A percentile compares a stretch with the other conserved stretches of the same genome.
Evolutionary conservation across 2,888 invertebrate genomes (phyloP).

Genomic region (Eristalinus sepulchralis): DNA sequence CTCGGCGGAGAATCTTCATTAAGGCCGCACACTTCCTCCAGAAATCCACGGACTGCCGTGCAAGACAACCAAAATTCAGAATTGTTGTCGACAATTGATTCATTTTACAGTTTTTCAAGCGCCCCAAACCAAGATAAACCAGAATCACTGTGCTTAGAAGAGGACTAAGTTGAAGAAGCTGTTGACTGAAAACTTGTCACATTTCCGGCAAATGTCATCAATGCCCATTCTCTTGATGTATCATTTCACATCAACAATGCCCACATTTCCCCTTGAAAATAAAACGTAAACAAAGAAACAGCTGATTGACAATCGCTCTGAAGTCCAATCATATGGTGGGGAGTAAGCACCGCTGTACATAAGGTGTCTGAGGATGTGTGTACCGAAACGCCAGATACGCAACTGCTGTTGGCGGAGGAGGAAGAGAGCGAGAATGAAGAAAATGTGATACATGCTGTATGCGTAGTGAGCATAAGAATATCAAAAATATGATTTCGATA

Average conservation of each 20-base stretch:
- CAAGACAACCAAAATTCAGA: background rate
- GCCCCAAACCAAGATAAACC: background rate
- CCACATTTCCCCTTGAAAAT: conserved; percentile 58
- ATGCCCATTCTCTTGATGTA: conserved; percentile 16
- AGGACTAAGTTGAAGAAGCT: background rate
- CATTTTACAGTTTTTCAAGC: conserved; percentile 27
- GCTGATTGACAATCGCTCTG: conserved; percentile 55
- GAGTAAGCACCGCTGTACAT: conserved; percentile 20
- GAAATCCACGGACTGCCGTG: background rate
- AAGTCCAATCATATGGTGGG: conserved; percentile 56
- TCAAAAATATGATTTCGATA: background rate
- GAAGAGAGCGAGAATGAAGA: conserved; percentile 36
- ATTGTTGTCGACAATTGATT: conserved; percentile 12
- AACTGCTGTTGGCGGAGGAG: background rate
- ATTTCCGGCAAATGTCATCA: conserved; percentile 36
- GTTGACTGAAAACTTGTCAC: conserved; percentile 1
- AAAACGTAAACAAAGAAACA: conserved; percentile 70
- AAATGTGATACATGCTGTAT: conserved; percentile 38
- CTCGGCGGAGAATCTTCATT: background rate
- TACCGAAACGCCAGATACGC: conserved; percentile 2
- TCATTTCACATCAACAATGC: conserved; percentile 23
- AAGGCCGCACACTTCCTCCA: background rate
- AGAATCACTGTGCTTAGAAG: conserved; percentile 14
- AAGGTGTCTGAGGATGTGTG: background rate
- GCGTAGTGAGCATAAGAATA: conserved; percentile 23